A percentile compares a stretch with the other conserved stretches of the same genome.
phyloP scores from a whole-genome alignment of 1,140 invertebrate genomes.

The Rhagoletis pomonella region DNA sequence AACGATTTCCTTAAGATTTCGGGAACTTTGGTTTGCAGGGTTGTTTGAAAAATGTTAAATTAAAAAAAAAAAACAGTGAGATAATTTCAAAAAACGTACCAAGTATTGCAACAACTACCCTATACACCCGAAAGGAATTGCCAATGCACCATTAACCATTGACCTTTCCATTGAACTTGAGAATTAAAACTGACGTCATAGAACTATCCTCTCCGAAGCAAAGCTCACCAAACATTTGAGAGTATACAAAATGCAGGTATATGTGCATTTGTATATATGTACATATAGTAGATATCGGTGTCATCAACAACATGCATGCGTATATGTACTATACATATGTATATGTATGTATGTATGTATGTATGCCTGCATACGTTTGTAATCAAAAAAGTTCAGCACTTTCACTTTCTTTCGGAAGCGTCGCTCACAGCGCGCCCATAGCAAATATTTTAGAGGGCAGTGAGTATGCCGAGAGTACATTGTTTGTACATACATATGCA shows the following conservation, averaged over 20 bases:
- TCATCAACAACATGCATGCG: neutral
- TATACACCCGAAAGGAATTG: neutral
- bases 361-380: neutral
- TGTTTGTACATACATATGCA: neutral
- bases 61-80: neutral
- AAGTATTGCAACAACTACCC: conserved; percentile 4
- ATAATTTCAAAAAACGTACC: neutral
- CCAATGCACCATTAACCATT: conserved; percentile 17
- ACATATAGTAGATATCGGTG: too few species aligned
- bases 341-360: too few species aligned
- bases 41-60: too few species aligned
- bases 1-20: too few species aligned
- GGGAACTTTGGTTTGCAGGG: too few species aligned
- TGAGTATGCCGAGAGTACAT: neutral
- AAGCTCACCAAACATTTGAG: neutral
- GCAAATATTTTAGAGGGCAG: neutral
- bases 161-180: conserved; percentile 46
- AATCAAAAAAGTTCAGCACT: conserved; percentile 31
- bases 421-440: neutral
- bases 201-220: neutral
- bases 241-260: neutral
- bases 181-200: conserved; percentile 28
- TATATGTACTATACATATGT: neutral
- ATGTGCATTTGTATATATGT: neutral
- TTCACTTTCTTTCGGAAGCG: conserved; percentile 42